These are phyloP conservation scores for Psettodes erumei DNA, from an alignment of 2,113 vertebrate genomes.

Conservation along the genomic window DNA sequence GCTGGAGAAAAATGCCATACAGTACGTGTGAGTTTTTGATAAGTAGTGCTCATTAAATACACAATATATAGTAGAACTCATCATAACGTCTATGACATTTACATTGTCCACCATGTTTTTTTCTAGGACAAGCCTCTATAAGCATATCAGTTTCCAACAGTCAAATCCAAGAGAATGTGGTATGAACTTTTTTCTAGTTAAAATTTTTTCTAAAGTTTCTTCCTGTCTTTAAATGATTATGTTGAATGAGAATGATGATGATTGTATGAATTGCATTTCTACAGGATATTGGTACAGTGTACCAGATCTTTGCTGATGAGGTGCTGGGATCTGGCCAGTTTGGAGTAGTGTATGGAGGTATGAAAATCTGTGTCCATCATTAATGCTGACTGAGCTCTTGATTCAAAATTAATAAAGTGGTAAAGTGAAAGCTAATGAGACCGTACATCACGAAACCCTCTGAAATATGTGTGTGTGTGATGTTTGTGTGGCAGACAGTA, in stretches of 20 bases:
- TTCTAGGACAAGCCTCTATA: conserved; percentile 89
- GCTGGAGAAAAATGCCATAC: not conserved
- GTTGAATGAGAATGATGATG: not conserved
- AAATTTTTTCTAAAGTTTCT: not conserved
- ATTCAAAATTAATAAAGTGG: not conserved
- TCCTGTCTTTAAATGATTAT: not conserved
- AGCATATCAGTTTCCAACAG: conserved; percentile 93
- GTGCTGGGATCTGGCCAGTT: conserved; percentile 92
- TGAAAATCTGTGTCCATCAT: conserved; percentile 8
- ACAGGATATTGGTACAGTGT: conserved; percentile 91
- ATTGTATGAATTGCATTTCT: conserved; percentile 22
- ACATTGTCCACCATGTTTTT: not conserved
- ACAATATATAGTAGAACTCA: not conserved
- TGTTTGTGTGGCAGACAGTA: not conserved
- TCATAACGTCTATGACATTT: not conserved
- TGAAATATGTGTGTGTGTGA: not conserved
- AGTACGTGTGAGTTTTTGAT: not conserved
- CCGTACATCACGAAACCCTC: not conserved
- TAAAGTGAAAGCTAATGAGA: not conserved
- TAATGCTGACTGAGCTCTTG: not conserved
- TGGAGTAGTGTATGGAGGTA: conserved; percentile 93
- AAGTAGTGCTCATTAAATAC: not conserved
- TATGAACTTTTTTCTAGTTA: conserved; percentile 66
- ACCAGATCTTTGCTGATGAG: conserved; percentile 94
- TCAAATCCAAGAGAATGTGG: conserved; percentile 92